Evolutionary conservation across 2,113 vertebrate species (phyloP), one percentile per base, ranked within the genome.

Genomic region (Alethe castanea): DNA sequence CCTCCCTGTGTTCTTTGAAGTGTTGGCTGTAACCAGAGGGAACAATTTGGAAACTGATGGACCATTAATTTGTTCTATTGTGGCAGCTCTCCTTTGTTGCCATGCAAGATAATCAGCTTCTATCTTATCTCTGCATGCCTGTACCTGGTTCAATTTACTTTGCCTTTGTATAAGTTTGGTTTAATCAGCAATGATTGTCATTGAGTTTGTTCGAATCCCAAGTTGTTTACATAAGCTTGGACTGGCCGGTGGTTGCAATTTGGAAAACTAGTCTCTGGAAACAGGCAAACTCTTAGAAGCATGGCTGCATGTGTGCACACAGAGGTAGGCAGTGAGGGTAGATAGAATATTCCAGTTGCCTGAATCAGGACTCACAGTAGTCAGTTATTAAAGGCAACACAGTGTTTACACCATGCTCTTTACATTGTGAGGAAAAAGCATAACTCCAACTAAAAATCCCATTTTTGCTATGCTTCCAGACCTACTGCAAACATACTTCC

Each of bases 101-200:
- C n/a, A 1, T 45, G 67, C 64, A 81, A 83, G 71, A 90, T 91
- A 90, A 96, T 92, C 72, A 50, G 52, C 44, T 90, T 90, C 64
- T 94, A 4, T 96, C 88, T 94, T 97, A 95, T 93, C 92, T 96
- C 70, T 74, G 80, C 40, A 5, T 81, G 52, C 4, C 11, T 81
- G 87, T 94, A 90, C 67, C 81, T 73, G 67, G 71, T 94, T 88
- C 92, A 93, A 22, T 96, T 96, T 95, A 57, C 90, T 94, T 94
- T 95, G 62, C 81, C 40, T 93, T 96, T 95, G 67, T 95, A n/a
- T 62, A 40, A 16, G 2, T 90, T 78, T 33, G 40, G 48, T 92
- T 94, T 96, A 92, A 97, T 94, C 88, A 42, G 72, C 69, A 36
- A 14, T 81, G 88, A 88, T 95, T 96, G 77, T 74, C 62, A 80